Percentiles rank a stretch among this genome's conserved stretches.
Conservation (phyloP, 1,140 invertebrate species). For the Polyergus mexicanus region DNA sequence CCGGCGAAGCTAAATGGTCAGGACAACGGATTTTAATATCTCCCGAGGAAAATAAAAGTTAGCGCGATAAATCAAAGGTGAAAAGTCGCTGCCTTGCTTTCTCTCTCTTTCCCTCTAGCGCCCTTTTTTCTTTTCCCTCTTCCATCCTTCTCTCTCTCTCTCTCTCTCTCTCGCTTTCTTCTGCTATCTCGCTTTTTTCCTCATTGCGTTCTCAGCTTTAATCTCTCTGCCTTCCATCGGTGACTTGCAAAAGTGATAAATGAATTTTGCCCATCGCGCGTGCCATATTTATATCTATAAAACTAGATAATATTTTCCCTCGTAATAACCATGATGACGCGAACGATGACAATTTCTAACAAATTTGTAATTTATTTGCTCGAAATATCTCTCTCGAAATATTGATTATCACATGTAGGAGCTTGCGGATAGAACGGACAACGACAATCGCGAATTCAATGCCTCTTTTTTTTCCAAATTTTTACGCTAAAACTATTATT, state of each 20-base stretch:
- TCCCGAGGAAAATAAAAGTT: conserved; percentile 85
- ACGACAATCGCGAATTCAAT: neutral
- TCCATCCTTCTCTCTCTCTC: conserved; percentile 17
- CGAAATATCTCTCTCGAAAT: neutral
- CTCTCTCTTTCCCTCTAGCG: conserved; percentile 56
- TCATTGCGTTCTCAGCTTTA: conserved; percentile 58
- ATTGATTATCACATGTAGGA: conserved; percentile 7
- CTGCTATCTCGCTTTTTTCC: conserved; percentile 57
- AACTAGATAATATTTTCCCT: conserved; percentile 69
- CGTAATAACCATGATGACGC: conserved; percentile 63
- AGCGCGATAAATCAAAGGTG: conserved; percentile 86
- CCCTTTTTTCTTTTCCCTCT: conserved; percentile 54
- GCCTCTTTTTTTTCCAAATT: conserved; percentile 4
- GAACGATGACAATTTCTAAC: conserved; percentile 34
- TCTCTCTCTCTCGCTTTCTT: conserved; percentile 44
- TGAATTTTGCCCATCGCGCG: conserved; percentile 74
- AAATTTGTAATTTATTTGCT: neutral
- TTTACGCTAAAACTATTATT: conserved; percentile 14
- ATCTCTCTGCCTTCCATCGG: conserved; percentile 69
- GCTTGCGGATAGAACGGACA: no score
- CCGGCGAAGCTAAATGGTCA: conserved; percentile 84
- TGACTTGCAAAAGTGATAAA: conserved; percentile 80
- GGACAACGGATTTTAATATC: conserved; percentile 87
- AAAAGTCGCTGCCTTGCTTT: conserved; percentile 82
- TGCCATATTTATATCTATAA: conserved; percentile 76